Evolutionary conservation across 2,113 vertebrate genomes (phyloP).

Genomic region (Bubo scandiacus): DNA sequence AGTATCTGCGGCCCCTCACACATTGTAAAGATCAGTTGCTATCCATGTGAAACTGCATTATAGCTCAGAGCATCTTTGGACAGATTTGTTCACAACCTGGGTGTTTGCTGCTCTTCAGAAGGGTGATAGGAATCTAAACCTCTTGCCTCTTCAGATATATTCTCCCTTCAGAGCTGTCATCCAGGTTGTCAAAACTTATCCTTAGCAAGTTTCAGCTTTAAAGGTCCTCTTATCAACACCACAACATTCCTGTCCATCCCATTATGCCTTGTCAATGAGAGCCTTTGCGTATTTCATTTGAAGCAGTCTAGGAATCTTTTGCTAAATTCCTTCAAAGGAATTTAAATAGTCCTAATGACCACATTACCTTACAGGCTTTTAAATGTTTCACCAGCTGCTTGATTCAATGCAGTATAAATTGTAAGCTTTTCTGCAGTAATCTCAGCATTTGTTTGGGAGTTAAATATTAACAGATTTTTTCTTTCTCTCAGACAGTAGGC

Average conservation of each 20-base stretch:
- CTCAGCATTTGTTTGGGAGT: conserved; percentile 38
- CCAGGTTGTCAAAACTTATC: conserved; percentile 1
- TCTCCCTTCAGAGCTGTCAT: conserved; percentile 32
- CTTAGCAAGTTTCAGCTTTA: neutral
- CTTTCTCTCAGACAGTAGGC: neutral
- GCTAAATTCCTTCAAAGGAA: conserved; percentile 24
- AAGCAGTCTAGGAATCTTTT: neutral
- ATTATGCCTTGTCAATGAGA: neutral
- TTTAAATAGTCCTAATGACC: conserved; percentile 39
- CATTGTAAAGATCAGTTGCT: neutral
- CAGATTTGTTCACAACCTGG: conserved; percentile 38
- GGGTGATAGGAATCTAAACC: conserved; percentile 16
- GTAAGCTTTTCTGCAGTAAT: conserved; percentile 3
- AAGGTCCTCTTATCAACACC: neutral
- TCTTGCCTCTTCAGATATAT: conserved; percentile 8
- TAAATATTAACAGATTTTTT: conserved; percentile 19
- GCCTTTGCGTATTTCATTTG: neutral
- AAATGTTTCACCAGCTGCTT: conserved; percentile 24
- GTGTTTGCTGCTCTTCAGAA: neutral
- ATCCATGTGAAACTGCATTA: neutral
- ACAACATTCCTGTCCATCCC: neutral
- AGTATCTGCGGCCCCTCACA: conserved; percentile 2
- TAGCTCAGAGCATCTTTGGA: neutral
- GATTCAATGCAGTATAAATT: neutral
- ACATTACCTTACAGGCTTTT: conserved; percentile 29